phyloP scores from a whole-genome alignment of 2,797 vertebrate genomes.

The Sebastes taczanowskii region DNA sequence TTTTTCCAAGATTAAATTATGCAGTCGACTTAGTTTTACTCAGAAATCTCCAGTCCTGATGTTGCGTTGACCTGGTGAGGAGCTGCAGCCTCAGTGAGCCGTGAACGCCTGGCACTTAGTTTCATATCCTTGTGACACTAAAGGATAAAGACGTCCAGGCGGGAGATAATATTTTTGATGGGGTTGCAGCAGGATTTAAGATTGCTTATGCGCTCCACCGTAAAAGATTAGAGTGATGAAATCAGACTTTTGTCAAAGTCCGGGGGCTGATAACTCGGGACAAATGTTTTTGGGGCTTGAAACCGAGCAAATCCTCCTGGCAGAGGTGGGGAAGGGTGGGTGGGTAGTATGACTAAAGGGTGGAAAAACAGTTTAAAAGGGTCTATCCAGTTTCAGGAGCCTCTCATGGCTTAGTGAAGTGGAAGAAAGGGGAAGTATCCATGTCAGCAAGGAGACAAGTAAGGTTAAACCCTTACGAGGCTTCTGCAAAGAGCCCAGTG shows the following conservation, averaged over 20 bases:
- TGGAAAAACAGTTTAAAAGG: constrained; percentile 59
- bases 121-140: constrained; percentile 17
- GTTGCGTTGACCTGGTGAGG: constrained; percentile 40
- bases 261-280: constrained; percentile 45
- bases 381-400: constrained; percentile 75
- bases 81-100: constrained; percentile 21
- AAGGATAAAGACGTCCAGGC: constrained; percentile 34
- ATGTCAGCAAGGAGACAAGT: constrained; percentile 78
- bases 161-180: constrained; percentile 29
- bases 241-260: constrained; percentile 46
- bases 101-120: constrained; percentile 11
- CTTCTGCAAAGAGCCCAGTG: constrained; percentile 66
- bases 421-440: constrained; percentile 77
- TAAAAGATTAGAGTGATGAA: constrained; percentile 54
- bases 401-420: constrained; percentile 60
- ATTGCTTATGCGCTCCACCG: neutral
- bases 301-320: constrained; percentile 50
- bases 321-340: constrained; percentile 19
- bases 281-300: constrained; percentile 53
- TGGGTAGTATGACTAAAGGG: constrained; percentile 51
- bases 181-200: constrained; percentile 19
- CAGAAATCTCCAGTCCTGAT: constrained; percentile 27
- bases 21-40: constrained; percentile 61
- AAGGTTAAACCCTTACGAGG: constrained; percentile 64
- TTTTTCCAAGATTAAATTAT: constrained; percentile 67